Conservation (phyloP, 2,888 invertebrate species). For the Cosmia trapezina region DNA sequence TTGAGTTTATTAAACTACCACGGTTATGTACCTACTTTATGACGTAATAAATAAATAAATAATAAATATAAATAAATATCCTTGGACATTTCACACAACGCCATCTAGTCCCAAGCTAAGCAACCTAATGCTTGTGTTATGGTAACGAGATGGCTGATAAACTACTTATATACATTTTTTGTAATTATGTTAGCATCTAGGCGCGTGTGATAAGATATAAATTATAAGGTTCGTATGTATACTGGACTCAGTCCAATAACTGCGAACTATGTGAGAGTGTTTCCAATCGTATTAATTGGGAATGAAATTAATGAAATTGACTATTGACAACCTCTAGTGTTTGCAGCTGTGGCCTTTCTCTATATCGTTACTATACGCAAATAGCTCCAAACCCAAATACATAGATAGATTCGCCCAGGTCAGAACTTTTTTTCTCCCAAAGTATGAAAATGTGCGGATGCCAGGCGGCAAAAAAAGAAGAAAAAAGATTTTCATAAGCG, state of each 20-base stretch:
- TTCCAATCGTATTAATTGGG: not conserved
- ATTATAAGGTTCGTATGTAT: not conserved
- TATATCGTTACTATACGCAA: not conserved
- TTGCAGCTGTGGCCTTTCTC: not conserved
- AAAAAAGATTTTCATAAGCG: not conserved
- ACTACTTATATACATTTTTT: too few species aligned
- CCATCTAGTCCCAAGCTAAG: too few species aligned
- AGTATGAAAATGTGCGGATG: not conserved
- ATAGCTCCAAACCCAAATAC: not conserved
- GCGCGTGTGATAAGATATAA: constrained; percentile 12
- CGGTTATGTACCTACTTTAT: not conserved
- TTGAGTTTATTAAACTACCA: constrained; percentile 3
- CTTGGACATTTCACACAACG: too few species aligned
- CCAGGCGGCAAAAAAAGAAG: not conserved
- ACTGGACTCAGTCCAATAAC: constrained; percentile 23
- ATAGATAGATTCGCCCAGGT: not conserved
- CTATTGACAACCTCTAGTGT: not conserved
- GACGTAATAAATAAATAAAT: too few species aligned
- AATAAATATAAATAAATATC: too few species aligned
- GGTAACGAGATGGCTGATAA: too few species aligned
- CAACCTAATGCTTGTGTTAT: too few species aligned
- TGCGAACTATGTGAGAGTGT: not conserved
- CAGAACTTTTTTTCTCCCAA: not conserved
- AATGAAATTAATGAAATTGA: not conserved
- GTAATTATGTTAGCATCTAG: not conserved